Percentiles rank a stretch among this genome's conserved stretches.
Conservation (phyloP, 2,888 invertebrate genomes). For the Drosophila pseudotakahashii region DNA sequence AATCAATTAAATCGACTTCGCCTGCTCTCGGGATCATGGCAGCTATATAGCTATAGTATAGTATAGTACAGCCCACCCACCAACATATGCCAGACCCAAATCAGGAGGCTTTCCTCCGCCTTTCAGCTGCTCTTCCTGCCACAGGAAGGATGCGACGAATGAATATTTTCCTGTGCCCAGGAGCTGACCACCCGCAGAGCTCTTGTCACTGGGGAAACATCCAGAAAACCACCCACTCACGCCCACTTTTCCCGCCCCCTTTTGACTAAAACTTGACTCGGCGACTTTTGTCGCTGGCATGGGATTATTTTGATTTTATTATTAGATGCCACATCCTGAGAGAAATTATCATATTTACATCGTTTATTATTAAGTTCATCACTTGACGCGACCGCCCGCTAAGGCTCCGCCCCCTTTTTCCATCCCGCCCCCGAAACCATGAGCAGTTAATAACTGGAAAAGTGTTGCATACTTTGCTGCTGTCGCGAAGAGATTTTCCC, state of each 20-base stretch:
- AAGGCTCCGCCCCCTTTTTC: background rate
- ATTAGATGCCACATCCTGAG: conserved; percentile 85
- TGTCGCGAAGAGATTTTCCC: conserved; percentile 38
- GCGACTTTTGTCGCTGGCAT: conserved; percentile 57
- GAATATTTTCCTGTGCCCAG: conserved; percentile 77
- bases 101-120: conserved; percentile 47
- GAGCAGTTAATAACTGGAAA: conserved; percentile 65
- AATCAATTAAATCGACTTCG: conserved; percentile 82
- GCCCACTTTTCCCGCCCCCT: background rate
- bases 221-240: conserved; percentile 6
- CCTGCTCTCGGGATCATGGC: conserved; percentile 20
- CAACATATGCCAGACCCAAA: conserved; percentile 61
- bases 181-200: conserved; percentile 69
- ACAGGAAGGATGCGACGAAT: conserved; percentile 83
- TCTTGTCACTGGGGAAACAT: conserved; percentile 59
- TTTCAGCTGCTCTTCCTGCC: conserved; percentile 19
- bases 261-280: conserved; percentile 57
- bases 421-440: background rate
- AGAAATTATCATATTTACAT: conserved; percentile 85
- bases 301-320: conserved; percentile 84
- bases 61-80: background rate
- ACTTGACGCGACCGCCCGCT: conserved; percentile 68
- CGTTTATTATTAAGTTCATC: conserved; percentile 85
- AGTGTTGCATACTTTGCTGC: conserved; percentile 73
- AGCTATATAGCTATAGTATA: background rate